A percentile compares a stretch with the other conserved stretches of the same genome.
phyloP scores from a whole-genome alignment of 2,797 vertebrate species.

The Neostethus bicornis region DNA sequence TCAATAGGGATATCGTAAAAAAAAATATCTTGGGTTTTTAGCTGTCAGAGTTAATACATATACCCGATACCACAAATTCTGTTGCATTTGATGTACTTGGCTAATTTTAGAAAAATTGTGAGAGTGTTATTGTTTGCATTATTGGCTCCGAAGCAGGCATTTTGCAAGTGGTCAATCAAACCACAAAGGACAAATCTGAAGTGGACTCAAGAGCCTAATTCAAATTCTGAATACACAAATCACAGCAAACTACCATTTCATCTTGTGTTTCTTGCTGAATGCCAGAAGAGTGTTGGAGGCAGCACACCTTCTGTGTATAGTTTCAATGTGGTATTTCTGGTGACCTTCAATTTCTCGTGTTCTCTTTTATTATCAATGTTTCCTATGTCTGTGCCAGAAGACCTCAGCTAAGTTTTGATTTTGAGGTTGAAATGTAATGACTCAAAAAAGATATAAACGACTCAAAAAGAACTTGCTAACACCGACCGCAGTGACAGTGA shows the following conservation, averaged over 20 bases:
- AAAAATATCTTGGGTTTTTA: too few relatives aligned
- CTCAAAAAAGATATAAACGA: slow-evolving; percentile 54
- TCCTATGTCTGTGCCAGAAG: slow-evolving; percentile 44
- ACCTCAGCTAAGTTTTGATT: slow-evolving; percentile 57
- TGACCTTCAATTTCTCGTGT: slow-evolving; percentile 41
- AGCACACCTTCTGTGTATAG: slow-evolving; percentile 9
- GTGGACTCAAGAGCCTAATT: slow-evolving; percentile 15
- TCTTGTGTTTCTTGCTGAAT: slow-evolving; percentile 20
- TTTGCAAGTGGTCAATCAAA: slow-evolving; percentile 30
- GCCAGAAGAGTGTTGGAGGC: slow-evolving; percentile 27
- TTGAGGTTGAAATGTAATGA: slow-evolving; percentile 61
- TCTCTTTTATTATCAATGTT: slow-evolving; percentile 42
- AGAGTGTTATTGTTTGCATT: not conserved
- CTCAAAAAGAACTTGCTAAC: slow-evolving; percentile 51
- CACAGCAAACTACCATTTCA: slow-evolving; percentile 20
- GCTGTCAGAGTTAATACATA: not conserved
- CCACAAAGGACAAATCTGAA: slow-evolving; percentile 21
- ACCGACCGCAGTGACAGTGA: slow-evolving; percentile 42
- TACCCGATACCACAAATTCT: not conserved
- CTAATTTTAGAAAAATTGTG: not conserved
- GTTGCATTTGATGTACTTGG: not conserved
- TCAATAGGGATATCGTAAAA: too few relatives aligned
- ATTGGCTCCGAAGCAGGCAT: too few relatives aligned
- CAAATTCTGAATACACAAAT: slow-evolving; percentile 25
- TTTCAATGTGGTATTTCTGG: slow-evolving; percentile 35